These are phyloP conservation scores for Eumerus sabulonum DNA, from an alignment of 2,888 invertebrate genomes.

Conservation along the genomic window DNA sequence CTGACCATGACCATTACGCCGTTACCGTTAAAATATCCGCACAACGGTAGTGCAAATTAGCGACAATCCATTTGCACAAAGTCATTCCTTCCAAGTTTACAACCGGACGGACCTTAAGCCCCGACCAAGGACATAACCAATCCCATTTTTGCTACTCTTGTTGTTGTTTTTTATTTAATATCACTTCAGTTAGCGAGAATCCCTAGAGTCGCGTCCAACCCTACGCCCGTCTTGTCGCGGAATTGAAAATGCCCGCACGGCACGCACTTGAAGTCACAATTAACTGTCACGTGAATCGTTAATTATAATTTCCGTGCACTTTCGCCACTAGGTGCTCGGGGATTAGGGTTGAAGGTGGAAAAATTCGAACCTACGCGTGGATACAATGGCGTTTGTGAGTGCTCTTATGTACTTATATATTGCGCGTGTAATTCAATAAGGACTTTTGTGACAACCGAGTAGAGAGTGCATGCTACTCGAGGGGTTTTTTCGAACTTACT, in stretches of 20 bases:
- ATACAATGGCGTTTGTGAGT: not conserved
- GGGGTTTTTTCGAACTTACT: no score
- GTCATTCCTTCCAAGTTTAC: constrained; percentile 1
- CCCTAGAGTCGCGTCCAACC: constrained; percentile 3
- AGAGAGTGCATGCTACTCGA: no score
- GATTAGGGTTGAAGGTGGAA: constrained; percentile 13
- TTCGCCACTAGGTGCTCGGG: not conserved
- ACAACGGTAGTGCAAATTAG: constrained; percentile 21
- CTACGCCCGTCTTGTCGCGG: not conserved
- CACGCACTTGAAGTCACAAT: constrained; percentile 46
- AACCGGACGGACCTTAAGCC: not conserved
- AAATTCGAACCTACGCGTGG: constrained; percentile 17
- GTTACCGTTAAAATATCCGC: constrained; percentile 10
- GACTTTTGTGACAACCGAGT: no score
- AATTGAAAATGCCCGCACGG: constrained; percentile 28
- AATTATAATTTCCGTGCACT: constrained; percentile 40
- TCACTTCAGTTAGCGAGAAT: not conserved
- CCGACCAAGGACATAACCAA: constrained; percentile 10
- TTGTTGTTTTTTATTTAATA: no score
- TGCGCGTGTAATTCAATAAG: no score
- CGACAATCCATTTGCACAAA: constrained; percentile 21
- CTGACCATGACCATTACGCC: constrained; percentile 21
- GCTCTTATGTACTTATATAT: no score
- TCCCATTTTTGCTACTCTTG: no score
- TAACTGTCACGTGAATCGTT: constrained; percentile 55